Conservation (phyloP, 2,888 invertebrate species). For the Osedax fenrisi region DNA sequence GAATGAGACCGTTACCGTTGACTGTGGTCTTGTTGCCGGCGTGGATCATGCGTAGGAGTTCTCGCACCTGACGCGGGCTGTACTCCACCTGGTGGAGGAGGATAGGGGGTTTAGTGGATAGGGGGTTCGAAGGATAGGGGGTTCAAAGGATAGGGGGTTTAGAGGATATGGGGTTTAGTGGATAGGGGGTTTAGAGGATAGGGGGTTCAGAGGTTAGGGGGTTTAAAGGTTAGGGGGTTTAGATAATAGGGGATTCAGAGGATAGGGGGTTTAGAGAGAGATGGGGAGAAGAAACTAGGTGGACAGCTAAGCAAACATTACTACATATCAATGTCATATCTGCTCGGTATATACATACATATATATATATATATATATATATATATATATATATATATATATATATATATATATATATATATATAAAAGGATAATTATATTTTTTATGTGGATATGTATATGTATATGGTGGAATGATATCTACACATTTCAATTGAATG, state of each 20-base stretch:
- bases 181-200: neutral
- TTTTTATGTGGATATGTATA: too few relatives aligned
- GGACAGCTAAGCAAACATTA: too few relatives aligned
- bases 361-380: too few relatives aligned
- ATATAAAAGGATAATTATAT: too few relatives aligned
- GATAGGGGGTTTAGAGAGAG: neutral
- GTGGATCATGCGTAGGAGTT: slow-evolving; percentile 66
- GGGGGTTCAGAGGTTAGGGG: neutral
- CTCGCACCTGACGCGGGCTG: slow-evolving; percentile 71
- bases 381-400: too few relatives aligned
- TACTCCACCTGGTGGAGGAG: slow-evolving; percentile 61
- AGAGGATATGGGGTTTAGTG: neutral
- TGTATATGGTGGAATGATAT: too few relatives aligned
- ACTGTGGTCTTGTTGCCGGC: slow-evolving; percentile 56
- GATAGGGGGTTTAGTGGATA: neutral
- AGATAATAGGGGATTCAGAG: neutral
- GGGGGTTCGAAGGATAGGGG: neutral
- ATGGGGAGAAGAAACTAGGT: too few relatives aligned
- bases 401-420: too few relatives aligned
- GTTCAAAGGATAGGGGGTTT: too few relatives aligned
- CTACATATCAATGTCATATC: too few relatives aligned
- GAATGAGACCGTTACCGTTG: slow-evolving; percentile 57
- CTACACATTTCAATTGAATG: too few relatives aligned
- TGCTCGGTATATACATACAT: too few relatives aligned
- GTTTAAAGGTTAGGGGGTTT: neutral